Conservation (phyloP, 92 coral and sea anemone species). For the Zoanthus sansibaricus region DNA sequence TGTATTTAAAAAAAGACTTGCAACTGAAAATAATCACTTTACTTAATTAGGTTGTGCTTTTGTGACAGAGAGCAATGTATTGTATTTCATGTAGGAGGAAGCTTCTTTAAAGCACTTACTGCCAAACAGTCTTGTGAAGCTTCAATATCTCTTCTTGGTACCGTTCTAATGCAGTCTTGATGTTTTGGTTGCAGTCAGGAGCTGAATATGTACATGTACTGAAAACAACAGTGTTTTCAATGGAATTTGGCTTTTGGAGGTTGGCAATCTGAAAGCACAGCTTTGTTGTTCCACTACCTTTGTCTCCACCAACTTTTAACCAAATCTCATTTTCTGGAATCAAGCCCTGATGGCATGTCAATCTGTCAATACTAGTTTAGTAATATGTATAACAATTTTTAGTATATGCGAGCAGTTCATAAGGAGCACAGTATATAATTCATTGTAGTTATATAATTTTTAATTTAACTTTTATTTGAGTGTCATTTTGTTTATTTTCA, state of each 20-base stretch:
- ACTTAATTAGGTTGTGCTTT: background rate
- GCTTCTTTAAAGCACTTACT: background rate
- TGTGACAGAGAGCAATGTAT: constrained; percentile 2
- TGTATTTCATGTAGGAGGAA: constrained; percentile 2
- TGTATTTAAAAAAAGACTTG: background rate
- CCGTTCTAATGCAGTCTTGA: background rate
- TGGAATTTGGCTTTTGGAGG: constrained; percentile 47
- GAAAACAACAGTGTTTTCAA: constrained; percentile 50
- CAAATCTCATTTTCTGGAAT: constrained; percentile 47
- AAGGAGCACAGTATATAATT: too few relatives aligned
- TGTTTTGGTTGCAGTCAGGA: constrained; percentile 21
- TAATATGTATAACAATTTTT: too few relatives aligned
- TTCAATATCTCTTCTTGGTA: background rate
- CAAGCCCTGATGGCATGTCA: constrained; percentile 43
- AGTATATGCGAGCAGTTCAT: too few relatives aligned
- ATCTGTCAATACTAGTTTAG: background rate
- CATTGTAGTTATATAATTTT: too few relatives aligned
- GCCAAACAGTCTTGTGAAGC: background rate
- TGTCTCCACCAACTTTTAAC: constrained; percentile 53
- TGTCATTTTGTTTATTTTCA: too few relatives aligned
- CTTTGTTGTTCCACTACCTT: constrained; percentile 45
- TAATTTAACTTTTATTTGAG: too few relatives aligned
- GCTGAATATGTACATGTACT: constrained; percentile 35
- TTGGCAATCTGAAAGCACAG: constrained; percentile 45
- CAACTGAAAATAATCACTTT: background rate